A percentile compares a stretch with the other conserved stretches of the same genome.
Evolutionary conservation across 2,888 invertebrate species (phyloP).

Genomic region (Pyrrhosoma nymphula): DNA sequence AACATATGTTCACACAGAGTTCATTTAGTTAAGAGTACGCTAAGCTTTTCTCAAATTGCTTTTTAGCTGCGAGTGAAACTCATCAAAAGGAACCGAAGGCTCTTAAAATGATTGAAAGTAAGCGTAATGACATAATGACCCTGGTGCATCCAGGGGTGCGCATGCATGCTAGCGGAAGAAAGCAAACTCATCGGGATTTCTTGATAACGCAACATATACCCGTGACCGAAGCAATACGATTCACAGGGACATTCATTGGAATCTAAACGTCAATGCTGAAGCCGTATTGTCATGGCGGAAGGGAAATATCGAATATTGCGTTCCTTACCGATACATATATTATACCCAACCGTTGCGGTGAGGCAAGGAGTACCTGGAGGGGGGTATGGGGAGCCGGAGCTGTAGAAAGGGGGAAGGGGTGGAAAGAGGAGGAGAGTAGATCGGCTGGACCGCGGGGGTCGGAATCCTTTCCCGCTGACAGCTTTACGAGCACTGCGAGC

Average conservation of each 20-base stretch:
- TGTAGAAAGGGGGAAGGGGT: background rate
- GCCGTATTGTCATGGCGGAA: background rate
- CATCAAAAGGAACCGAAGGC: too few relatives aligned
- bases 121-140: too few relatives aligned
- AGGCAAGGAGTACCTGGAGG: background rate
- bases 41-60: too few relatives aligned
- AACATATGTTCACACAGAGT: too few relatives aligned
- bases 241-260: background rate
- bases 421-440: background rate
- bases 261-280: background rate
- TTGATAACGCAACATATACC: background rate
- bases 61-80: too few relatives aligned
- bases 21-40: too few relatives aligned
- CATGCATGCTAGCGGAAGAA: background rate
- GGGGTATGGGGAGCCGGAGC: background rate
- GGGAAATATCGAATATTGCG: background rate
- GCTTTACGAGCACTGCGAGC: constrained; percentile 60
- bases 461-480: constrained; percentile 50
- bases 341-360: background rate
- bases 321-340: background rate
- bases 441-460: background rate
- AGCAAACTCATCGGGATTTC: background rate
- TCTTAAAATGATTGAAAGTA: too few relatives aligned
- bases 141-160: background rate
- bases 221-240: background rate